Base-by-base conservation (phyloP, 2,113 vertebrate species). In the Mesocricetus auratus region DNA sequence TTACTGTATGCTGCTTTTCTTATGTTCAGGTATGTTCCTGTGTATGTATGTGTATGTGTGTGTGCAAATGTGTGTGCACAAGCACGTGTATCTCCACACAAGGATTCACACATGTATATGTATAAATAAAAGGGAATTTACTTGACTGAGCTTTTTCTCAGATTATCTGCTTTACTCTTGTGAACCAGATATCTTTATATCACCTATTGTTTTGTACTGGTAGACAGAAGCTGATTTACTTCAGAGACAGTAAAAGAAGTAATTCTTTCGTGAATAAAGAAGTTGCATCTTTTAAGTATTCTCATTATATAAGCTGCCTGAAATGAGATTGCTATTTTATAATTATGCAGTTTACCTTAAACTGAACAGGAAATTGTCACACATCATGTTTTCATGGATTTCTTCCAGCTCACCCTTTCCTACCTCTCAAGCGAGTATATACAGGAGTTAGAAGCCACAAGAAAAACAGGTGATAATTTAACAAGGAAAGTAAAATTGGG, bases 291-390 rank as follows among this genome's bases (percentile, higher is more conserved):
- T n/a, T n/a, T n/a, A n/a, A n/a, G n/a, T 86, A 69, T 81, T 45
- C 12, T 16, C 71, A 74, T 86, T 45, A 9, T 45, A 45, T 60
- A 90, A 2, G 24, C 71, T 93, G 45, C 22, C 90, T 91, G 68
- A 95, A 95, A 78, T 56, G 19, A 82, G 39, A 24, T 47, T 77
- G 29, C n/a, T 7, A 17, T 93, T 96, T 79, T 81, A 39, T 19
- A n/a, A n/a, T 85, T 45, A 79, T 39, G 24, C 22, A 90, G 29
- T 3, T 16, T 74, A n/a, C 3, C n/a, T 66, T 13, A n/a, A 73
- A 68, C 86, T 75, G 39, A 62, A 39, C 22, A 74, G 4, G 16
- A 31, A 36, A 53, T 3, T n/a, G 33, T 74, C 71, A 42, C 1
- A 26, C 56, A 77, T 81, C 7, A 39, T n/a, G 22, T 7, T 42